Percentiles rank a stretch among this genome's conserved stretches.
phyloP scores from a whole-genome alignment of 2,888 invertebrate genomes.

The Arge pagana region DNA sequence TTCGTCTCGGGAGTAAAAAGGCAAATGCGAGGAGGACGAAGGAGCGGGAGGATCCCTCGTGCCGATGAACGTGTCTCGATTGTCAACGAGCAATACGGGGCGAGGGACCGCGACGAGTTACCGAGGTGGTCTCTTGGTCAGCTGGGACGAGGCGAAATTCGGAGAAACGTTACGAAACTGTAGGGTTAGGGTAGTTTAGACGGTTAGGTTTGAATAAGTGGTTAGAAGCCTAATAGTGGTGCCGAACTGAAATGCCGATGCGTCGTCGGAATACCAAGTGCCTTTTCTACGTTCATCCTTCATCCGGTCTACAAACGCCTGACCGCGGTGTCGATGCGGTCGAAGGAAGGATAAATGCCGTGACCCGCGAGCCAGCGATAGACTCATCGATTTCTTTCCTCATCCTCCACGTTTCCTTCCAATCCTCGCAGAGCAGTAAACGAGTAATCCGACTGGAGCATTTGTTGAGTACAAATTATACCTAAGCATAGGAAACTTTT shows the following conservation, averaged over 20 bases:
- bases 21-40: background rate
- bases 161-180: slow-evolving; percentile 16
- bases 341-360: slow-evolving; percentile 10
- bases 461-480: too few species aligned
- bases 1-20: background rate
- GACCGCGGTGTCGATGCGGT: slow-evolving; percentile 15
- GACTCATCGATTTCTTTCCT: too few species aligned
- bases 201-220: slow-evolving; percentile 55
- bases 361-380: too few species aligned
- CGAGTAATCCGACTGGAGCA: too few species aligned
- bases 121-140: too few species aligned
- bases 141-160: slow-evolving; percentile 6
- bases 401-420: too few species aligned
- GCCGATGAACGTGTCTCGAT: slow-evolving; percentile 13
- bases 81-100: background rate
- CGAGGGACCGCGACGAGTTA: background rate
- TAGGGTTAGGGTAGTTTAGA: slow-evolving; percentile 36
- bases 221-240: slow-evolving; percentile 52
- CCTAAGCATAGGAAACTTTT: too few species aligned
- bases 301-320: background rate
- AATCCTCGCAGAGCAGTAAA: too few species aligned
- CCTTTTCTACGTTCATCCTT: slow-evolving; percentile 20
- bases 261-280: slow-evolving; percentile 52
- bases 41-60: slow-evolving; percentile 10
- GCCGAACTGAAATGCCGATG: slow-evolving; percentile 47